Percentiles rank a stretch among this genome's conserved stretches.
phyloP scores from a whole-genome alignment of 30 jellyfish, hydroid and myxozoan genomes.

The Aurelia aurita complex sp. Pacific region DNA sequence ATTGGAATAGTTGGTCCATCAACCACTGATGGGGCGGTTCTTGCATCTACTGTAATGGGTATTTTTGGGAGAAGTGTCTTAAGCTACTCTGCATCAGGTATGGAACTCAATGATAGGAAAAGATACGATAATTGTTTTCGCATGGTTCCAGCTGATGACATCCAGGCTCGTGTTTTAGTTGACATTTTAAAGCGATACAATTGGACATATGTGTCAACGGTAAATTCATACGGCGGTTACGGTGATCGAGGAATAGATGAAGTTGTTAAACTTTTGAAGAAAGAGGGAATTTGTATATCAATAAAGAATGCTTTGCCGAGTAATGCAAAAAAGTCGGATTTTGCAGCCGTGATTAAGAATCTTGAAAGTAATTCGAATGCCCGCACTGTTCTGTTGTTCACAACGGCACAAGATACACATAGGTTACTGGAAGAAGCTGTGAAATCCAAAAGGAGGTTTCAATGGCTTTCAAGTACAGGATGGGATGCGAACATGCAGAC shows the following conservation, averaged over 20 bases:
- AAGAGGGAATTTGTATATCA: conserved; percentile 6
- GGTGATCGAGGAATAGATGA: conserved; percentile 42
- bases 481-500: conserved; percentile 2
- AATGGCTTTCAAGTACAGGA: conserved; percentile 10
- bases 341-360: neutral
- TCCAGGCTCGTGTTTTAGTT: conserved; percentile 13
- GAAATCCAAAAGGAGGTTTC: neutral
- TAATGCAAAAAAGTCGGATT: neutral
- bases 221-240: conserved; percentile 11
- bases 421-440: conserved; percentile 25
- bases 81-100: conserved; percentile 32
- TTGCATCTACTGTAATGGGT: neutral
- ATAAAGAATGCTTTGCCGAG: neutral
- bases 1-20: conserved; percentile 48
- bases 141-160: conserved; percentile 36
- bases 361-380: conserved; percentile 4
- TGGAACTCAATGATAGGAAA: conserved; percentile 12
- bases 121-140: conserved; percentile 18
- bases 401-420: conserved; percentile 16
- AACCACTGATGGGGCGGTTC: conserved; percentile 45
- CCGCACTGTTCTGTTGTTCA: neutral
- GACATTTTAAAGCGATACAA: conserved; percentile 34
- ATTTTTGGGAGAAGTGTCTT: neutral
- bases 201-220: conserved; percentile 44
- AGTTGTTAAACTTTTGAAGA: neutral